Evolutionary conservation across 2,113 vertebrate species (phyloP).

Genomic region (Glaucomys volans): DNA sequence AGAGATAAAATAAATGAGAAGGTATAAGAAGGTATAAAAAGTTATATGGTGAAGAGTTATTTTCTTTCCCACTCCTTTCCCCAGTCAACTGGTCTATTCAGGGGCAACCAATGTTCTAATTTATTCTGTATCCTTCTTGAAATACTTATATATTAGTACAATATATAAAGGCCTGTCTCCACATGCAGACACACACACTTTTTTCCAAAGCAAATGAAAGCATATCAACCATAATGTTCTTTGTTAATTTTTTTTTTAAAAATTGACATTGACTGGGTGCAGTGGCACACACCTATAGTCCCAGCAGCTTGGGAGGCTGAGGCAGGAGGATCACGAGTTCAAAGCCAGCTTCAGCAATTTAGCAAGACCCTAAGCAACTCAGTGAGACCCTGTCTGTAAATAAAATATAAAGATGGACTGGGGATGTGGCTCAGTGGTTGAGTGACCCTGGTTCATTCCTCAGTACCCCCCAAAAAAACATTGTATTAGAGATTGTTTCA

Average conservation of each 20-base stretch:
- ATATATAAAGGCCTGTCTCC: too few relatives aligned
- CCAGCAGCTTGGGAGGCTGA: too few relatives aligned
- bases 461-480: background rate
- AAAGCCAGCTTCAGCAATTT: too few relatives aligned
- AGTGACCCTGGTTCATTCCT: too few relatives aligned
- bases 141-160: background rate
- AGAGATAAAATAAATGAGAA: conserved; percentile 32
- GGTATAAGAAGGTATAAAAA: background rate
- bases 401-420: too few relatives aligned
- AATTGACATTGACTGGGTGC: too few relatives aligned
- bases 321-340: too few relatives aligned
- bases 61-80: background rate
- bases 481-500: background rate
- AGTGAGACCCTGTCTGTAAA: too few relatives aligned
- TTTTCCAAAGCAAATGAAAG: conserved; percentile 53
- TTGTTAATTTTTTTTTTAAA: conserved; percentile 31
- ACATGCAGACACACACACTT: background rate
- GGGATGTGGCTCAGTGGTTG: too few relatives aligned
- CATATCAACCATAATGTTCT: background rate
- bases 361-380: too few relatives aligned
- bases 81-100: background rate
- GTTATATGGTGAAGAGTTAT: background rate
- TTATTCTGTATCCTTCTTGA: background rate
- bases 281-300: too few relatives aligned
- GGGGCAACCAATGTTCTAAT: background rate